A percentile compares a stretch with the other conserved stretches of the same genome.
phyloP scores from a whole-genome alignment of 2,888 invertebrate species.

The Morinoia aosen region DNA sequence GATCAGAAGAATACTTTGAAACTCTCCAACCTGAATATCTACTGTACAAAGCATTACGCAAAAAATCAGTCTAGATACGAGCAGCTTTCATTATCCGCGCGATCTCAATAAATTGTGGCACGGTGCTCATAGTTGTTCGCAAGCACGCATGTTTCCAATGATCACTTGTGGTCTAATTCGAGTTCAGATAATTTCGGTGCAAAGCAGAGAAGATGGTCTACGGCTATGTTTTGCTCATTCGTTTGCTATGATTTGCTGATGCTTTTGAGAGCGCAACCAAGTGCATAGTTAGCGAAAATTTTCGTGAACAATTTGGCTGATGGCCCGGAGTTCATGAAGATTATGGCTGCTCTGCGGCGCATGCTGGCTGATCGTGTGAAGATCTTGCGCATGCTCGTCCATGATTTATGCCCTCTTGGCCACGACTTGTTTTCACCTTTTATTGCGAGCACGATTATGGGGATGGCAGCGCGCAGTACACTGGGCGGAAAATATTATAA shows the following conservation, averaged over 20 bases:
- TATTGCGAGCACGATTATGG: slow-evolving; percentile 33
- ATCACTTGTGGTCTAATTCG: background rate
- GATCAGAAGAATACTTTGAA: background rate
- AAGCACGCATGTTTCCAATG: background rate
- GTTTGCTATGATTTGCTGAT: background rate
- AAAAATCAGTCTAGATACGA: background rate
- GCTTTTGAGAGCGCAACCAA: background rate
- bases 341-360: background rate
- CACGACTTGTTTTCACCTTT: slow-evolving; percentile 29
- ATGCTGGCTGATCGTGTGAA: slow-evolving; percentile 19
- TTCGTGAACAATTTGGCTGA: background rate
- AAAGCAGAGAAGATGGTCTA: background rate
- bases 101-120: background rate
- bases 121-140: background rate
- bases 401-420: slow-evolving; percentile 2
- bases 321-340: slow-evolving; percentile 21
- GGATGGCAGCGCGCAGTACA: background rate
- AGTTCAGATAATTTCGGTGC: background rate
- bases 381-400: background rate
- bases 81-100: background rate
- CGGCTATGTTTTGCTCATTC: background rate
- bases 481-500: slow-evolving; percentile 31
- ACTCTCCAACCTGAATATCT: background rate
- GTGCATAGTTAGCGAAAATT: background rate
- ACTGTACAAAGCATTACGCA: background rate